phyloP scores from a whole-genome alignment of 2,888 invertebrate species.

The Diarsia dahlii region DNA sequence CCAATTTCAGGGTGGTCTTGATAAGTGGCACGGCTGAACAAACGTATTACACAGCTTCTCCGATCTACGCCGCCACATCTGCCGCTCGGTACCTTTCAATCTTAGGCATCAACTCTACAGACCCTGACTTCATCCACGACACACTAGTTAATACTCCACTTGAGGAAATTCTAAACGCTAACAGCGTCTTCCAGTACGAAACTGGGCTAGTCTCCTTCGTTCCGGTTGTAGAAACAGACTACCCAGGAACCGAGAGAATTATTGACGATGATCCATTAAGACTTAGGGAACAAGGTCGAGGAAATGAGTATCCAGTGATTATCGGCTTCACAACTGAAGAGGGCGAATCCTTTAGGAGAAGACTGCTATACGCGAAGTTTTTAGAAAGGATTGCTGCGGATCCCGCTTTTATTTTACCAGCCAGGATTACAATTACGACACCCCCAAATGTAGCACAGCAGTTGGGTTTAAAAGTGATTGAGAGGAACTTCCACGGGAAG shows the following conservation, averaged over 20 bases:
- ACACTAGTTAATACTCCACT: conserved; percentile 64
- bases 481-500: conserved; percentile 61
- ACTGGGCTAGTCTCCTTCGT: conserved; percentile 62
- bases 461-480: conserved; percentile 55
- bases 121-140: conserved; percentile 64
- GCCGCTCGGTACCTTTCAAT: conserved; percentile 69
- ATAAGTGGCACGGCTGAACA: conserved; percentile 66
- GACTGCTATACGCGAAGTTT: conserved; percentile 39
- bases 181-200: conserved; percentile 56
- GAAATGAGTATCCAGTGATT: conserved; percentile 67
- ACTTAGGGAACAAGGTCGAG: conserved; percentile 68
- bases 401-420: conserved; percentile 71
- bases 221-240: conserved; percentile 67
- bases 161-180: conserved; percentile 72
- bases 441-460: conserved; percentile 45
- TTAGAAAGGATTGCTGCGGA: conserved; percentile 48
- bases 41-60: conserved; percentile 63
- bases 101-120: conserved; percentile 80
- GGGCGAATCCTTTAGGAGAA: conserved; percentile 50
- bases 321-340: conserved; percentile 65
- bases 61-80: conserved; percentile 59
- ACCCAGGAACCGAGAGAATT: conserved; percentile 64
- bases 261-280: conserved; percentile 69
- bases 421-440: conserved; percentile 54
- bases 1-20: conserved; percentile 62